Percentiles rank a stretch among this genome's conserved stretches.
phyloP scores from a whole-genome alignment of 2,888 invertebrate species.

The Coenonympha arcania region DNA sequence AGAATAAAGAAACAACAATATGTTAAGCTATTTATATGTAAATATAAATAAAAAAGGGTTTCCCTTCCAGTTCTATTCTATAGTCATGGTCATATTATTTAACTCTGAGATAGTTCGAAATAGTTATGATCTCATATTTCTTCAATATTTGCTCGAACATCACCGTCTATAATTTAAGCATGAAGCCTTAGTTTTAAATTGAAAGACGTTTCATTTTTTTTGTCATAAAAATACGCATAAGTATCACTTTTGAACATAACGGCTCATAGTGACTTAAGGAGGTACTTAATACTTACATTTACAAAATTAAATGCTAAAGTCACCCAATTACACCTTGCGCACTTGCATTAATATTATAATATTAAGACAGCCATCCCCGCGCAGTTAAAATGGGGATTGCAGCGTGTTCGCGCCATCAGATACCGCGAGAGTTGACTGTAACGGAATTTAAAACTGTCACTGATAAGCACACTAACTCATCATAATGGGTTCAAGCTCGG shows the following conservation, averaged over 20 bases:
- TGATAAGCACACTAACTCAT: slow-evolving; percentile 52
- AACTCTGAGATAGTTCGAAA: not conserved
- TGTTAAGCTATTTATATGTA: no score
- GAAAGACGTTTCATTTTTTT: no score
- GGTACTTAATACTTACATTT: no score
- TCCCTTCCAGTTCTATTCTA: no score
- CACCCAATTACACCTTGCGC: not conserved
- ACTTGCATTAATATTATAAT: not conserved
- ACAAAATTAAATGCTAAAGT: not conserved
- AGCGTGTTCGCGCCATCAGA: slow-evolving; percentile 32
- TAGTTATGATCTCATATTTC: not conserved
- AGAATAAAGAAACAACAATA: no score
- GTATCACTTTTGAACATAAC: no score
- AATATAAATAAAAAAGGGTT: no score
- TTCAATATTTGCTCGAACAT: not conserved
- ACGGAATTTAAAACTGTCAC: slow-evolving; percentile 49
- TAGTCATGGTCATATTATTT: not conserved
- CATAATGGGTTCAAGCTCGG: slow-evolving; percentile 40
- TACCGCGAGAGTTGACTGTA: slow-evolving; percentile 35
- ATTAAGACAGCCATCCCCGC: not conserved
- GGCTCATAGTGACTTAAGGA: no score
- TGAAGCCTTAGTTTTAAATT: no score
- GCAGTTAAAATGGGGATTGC: slow-evolving; percentile 13
- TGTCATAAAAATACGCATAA: no score
- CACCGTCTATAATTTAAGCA: not conserved